Evolutionary conservation across 2,113 vertebrate species (phyloP).

Genomic region (Numenius arquata): DNA sequence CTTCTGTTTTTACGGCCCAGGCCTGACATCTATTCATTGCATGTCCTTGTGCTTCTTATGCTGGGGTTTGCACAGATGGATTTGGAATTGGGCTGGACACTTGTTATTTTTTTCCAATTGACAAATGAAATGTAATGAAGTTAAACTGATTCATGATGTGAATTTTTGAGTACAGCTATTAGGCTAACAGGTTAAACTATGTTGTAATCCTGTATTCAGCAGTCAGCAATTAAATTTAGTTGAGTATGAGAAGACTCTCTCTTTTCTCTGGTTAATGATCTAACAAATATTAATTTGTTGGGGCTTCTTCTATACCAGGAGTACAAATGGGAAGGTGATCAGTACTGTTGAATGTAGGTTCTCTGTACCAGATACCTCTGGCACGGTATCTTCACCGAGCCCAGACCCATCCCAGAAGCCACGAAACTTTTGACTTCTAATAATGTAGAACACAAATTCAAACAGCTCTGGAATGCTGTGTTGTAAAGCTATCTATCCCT

Average conservation of each 20-base stretch:
- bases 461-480: background rate
- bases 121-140: background rate
- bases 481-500: background rate
- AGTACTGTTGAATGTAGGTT: background rate
- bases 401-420: background rate
- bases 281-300: background rate
- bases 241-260: background rate
- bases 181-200: background rate
- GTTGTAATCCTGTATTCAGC: background rate
- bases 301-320: background rate
- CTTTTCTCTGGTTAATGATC: background rate
- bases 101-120: background rate
- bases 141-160: background rate
- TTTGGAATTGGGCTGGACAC: background rate
- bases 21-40: background rate
- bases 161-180: background rate
- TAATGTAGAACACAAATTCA: background rate
- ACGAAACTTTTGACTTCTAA: background rate
- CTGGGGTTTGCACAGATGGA: background rate
- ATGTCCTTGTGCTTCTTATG: background rate
- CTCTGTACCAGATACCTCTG: background rate
- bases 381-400: background rate
- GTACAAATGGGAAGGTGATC: background rate
- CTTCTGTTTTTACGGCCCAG: background rate
- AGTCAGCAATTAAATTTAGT: background rate